These are phyloP conservation scores for Lycodopsis pacificus DNA, from an alignment of 2,797 vertebrate species.

Conservation along the genomic window DNA sequence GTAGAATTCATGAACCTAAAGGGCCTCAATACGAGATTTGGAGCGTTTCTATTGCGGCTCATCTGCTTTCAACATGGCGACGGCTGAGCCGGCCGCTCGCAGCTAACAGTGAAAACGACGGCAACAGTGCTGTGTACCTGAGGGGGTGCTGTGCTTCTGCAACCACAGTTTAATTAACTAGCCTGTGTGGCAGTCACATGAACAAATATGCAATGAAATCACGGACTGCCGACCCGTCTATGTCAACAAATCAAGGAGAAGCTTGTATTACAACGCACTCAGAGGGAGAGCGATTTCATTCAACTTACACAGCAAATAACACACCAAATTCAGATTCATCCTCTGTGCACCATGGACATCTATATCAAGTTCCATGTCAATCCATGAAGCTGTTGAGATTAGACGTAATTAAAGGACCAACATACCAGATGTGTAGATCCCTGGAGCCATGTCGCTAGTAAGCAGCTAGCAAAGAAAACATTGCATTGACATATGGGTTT, in stretches of 20 bases:
- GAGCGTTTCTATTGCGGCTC: background rate
- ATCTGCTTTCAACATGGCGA: background rate
- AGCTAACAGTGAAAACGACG: background rate
- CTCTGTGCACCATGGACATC: too few species aligned
- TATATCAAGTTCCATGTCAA: background rate
- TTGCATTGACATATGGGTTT: background rate
- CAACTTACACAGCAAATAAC: too few species aligned
- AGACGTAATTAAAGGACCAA: background rate
- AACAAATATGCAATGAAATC: too few species aligned
- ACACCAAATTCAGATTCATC: too few species aligned
- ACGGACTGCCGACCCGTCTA: too few species aligned
- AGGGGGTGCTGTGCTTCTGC: background rate
- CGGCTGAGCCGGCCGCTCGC: background rate
- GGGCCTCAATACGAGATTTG: background rate
- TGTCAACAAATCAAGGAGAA: too few species aligned
- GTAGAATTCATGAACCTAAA: background rate
- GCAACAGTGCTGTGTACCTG: background rate
- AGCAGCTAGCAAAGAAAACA: background rate
- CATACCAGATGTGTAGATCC: background rate
- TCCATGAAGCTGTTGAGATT: background rate
- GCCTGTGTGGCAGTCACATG: too few species aligned
- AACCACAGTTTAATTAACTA: too few species aligned
- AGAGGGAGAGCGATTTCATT: too few species aligned
- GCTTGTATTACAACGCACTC: too few species aligned
- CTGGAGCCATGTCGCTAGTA: background rate